Evolutionary conservation across 2,113 vertebrate genomes (phyloP).

Genomic region (Nothobranchius furzeri): DNA sequence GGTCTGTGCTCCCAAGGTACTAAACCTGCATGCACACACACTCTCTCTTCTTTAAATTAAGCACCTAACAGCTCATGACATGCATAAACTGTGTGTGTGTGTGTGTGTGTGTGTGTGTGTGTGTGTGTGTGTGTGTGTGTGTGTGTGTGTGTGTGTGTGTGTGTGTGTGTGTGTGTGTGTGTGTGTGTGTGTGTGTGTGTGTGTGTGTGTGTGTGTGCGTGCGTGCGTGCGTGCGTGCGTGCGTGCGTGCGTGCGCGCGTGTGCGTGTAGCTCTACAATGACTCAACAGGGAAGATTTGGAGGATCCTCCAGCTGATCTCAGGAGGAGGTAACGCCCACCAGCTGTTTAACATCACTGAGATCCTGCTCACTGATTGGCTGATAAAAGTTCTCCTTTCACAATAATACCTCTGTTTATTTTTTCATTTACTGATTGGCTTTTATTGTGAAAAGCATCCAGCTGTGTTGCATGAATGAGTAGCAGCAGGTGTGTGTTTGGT

Average conservation of each 20-base stretch:
- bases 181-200: no score
- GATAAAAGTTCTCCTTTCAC: not conserved
- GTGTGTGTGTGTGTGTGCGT: no score
- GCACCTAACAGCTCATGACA: no score
- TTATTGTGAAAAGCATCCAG: no score
- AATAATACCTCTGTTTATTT: not conserved
- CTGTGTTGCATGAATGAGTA: no score
- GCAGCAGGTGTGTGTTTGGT: not conserved
- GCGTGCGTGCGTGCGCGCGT: no score
- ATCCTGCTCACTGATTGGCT: slow-evolving; percentile 7
- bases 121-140: not conserved
- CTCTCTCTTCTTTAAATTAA: not conserved
- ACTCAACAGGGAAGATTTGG: slow-evolving; percentile 69
- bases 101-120: no score
- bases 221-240: no score
- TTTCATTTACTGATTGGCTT: no score
- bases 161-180: no score
- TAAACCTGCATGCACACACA: no score
- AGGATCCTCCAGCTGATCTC: slow-evolving; percentile 68
- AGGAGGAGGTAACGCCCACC: slow-evolving; percentile 64
- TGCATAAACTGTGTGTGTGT: not conserved
- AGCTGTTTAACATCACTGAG: no score
- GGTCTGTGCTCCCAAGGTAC: slow-evolving; percentile 88
- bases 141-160: not conserved
- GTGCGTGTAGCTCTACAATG: slow-evolving; percentile 60